Percentiles rank a stretch among this genome's conserved stretches.
These are phyloP conservation scores for Molanna angustata DNA, from an alignment of 2,888 invertebrate species.

Conservation along the genomic window DNA sequence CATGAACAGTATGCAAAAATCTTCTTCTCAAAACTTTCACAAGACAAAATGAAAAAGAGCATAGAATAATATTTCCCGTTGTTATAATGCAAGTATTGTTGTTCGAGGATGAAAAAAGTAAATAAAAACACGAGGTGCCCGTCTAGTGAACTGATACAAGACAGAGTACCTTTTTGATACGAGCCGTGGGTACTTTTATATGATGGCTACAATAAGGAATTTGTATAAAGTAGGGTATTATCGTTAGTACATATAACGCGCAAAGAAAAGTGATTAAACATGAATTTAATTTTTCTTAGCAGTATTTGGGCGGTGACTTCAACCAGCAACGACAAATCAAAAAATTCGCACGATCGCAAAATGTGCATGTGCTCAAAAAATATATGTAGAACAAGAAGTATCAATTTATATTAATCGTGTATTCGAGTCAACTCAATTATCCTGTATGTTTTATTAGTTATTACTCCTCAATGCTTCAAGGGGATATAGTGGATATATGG, in stretches of 20 bases:
- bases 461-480: no score
- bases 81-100: not conserved
- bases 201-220: slow-evolving; percentile 7
- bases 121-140: not conserved
- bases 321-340: no score
- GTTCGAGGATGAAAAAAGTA: not conserved
- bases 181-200: slow-evolving; percentile 1
- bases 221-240: slow-evolving; percentile 11
- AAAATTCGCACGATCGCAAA: no score
- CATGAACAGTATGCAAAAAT: not conserved
- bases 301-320: no score
- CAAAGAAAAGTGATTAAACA: no score
- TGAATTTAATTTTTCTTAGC: no score
- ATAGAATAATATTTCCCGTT: not conserved
- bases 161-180: slow-evolving; percentile 10
- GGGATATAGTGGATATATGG: no score
- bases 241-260: not conserved
- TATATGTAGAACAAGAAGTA: no score
- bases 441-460: no score
- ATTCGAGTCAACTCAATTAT: no score
- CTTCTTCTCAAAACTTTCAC: not conserved
- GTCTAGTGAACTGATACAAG: slow-evolving; percentile 2
- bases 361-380: no score
- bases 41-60: not conserved
- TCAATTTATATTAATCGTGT: no score